Evolutionary conservation across 2,888 invertebrate species (phyloP).

Genomic region (Leucophora obtusa): DNA sequence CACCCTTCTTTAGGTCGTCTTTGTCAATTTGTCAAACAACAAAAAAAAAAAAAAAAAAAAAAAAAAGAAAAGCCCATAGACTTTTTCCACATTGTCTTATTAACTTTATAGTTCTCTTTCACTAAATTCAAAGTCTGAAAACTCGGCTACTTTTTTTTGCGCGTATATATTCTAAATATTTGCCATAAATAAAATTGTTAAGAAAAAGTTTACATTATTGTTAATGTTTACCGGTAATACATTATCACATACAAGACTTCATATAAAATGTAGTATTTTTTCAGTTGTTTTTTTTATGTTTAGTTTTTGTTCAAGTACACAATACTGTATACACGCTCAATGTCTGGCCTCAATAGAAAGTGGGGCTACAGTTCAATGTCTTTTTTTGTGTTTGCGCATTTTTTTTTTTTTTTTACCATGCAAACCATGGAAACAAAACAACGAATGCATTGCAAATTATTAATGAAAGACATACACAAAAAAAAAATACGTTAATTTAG

Average conservation of each 20-base stretch:
- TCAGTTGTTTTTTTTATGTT: background rate
- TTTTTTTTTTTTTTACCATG: conserved; percentile 12
- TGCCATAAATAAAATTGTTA: conserved; percentile 51
- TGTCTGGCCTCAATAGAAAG: conserved; percentile 62
- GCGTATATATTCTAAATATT: conserved; percentile 49
- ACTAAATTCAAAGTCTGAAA: background rate
- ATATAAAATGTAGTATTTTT: background rate
- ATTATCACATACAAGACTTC: background rate
- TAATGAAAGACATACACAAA: background rate
- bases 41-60: too few relatives aligned
- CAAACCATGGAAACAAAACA: conserved; percentile 16
- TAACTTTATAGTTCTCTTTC: background rate
- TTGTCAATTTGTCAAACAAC: background rate
- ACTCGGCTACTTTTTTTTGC: background rate
- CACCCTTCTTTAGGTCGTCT: too few relatives aligned
- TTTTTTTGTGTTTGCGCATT: conserved; percentile 35
- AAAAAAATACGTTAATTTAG: background rate
- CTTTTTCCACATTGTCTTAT: background rate
- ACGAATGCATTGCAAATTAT: conserved; percentile 38
- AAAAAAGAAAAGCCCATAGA: background rate
- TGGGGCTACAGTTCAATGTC: conserved; percentile 65
- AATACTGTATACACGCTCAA: conserved; percentile 2
- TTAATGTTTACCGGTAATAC: background rate
- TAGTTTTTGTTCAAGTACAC: background rate
- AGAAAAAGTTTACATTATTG: background rate